phyloP scores from a whole-genome alignment of 1,140 invertebrate genomes.

The Anastrepha ludens region DNA sequence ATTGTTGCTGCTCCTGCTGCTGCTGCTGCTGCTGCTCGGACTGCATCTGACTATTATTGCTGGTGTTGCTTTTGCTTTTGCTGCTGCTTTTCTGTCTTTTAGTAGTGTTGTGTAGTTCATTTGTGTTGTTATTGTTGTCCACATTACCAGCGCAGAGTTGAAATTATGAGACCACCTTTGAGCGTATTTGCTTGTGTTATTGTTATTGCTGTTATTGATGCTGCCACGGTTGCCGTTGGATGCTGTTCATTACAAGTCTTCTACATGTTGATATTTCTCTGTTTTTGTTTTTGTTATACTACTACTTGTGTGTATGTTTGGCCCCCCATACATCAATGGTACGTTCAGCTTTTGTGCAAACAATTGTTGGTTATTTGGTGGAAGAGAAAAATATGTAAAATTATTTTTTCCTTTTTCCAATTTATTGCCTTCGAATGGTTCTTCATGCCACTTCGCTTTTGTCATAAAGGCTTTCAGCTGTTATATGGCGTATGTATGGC shows the following conservation, averaged over 20 bases:
- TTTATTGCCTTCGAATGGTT: slow-evolving; percentile 30
- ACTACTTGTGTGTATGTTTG: neutral
- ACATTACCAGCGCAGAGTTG: slow-evolving; percentile 30
- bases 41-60: slow-evolving; percentile 21
- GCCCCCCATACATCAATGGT: slow-evolving; percentile 39
- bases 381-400: neutral
- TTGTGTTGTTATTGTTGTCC: neutral
- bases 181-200: slow-evolving; percentile 43
- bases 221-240: neutral
- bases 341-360: slow-evolving; percentile 11
- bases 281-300: neutral
- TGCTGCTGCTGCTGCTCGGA: neutral
- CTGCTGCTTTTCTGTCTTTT: neutral
- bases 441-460: slow-evolving; percentile 2
- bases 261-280: slow-evolving; percentile 5
- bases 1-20: neutral
- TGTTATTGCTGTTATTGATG: neutral
- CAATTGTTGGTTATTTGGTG: slow-evolving; percentile 30
- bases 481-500: neutral
- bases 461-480: slow-evolving; percentile 37
- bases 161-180: slow-evolving; percentile 53
- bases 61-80: neutral
- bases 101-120: neutral
- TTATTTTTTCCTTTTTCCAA: slow-evolving; percentile 17
- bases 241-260: slow-evolving; percentile 39